Base-by-base conservation (phyloP, 2,888 invertebrate species). In the Folsomia manolachei region DNA sequence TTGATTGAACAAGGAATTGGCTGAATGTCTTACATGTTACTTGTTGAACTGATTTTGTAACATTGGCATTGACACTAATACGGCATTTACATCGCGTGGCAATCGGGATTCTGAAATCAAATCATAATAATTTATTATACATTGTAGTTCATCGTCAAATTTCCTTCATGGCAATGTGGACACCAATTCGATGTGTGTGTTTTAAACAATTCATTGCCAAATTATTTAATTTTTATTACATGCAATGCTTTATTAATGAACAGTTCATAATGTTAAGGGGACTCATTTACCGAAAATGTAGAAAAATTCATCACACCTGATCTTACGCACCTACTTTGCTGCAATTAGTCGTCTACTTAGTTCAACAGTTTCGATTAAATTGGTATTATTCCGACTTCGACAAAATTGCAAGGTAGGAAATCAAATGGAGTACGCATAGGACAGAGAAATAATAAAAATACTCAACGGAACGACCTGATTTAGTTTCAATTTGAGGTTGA, bases 61-160 rank as follows among this genome's bases (percentile, higher is more conserved):
- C 77, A 77, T 75, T 77, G 77, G 75, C 77, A 77, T 75, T 77
- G 77, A 75, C 77, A 77, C 77, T 74, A 75, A 75, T 77, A 72
- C 70, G 69, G 39, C 39, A 39, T 39, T 39, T 39, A 39, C 14
- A 39, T 14, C 39, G 14, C 39, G n/a, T n/a, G n/a, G n/a, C n/a
- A n/a, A n/a, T n/a, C n/a, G n/a, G 39, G 39, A 39, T 39, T 39
- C 39, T 9, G 39, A 39, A 39, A 9, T n/a, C n/a, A n/a, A n/a
- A n/a, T n/a, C n/a, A n/a, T 9, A 39, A 39, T 39, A 39, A 39
- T 39, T 39, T n/a, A n/a, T n/a, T n/a, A n/a, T n/a, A n/a, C n/a
- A n/a, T n/a, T n/a, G n/a, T n/a, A n/a, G n/a, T n/a, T n/a, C n/a
- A n/a, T n/a, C n/a, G n/a, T n/a, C n/a, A n/a, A n/a, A n/a, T n/a